A percentile compares a stretch with the other conserved stretches of the same genome.
Evolutionary conservation across 2,113 vertebrate genomes (phyloP).

Genomic region (Neodontobutis hainanensis): DNA sequence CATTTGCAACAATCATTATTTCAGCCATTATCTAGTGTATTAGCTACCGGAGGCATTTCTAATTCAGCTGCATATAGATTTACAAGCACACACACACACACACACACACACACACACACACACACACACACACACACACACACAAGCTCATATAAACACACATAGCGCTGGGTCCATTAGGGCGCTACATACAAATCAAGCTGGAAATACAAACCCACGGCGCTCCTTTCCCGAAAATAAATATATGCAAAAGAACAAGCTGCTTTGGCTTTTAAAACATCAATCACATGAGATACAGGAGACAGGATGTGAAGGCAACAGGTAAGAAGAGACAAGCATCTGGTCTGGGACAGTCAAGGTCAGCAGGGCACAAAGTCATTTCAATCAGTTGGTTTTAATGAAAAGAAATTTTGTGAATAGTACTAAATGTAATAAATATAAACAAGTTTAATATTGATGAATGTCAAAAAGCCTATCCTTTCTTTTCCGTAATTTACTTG

Average conservation of each 20-base stretch:
- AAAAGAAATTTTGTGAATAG: no score
- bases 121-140: conserved; percentile 47
- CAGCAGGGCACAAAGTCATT: background rate
- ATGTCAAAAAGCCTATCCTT: no score
- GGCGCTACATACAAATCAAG: conserved; percentile 46
- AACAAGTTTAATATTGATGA: no score
- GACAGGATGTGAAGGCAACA: conserved; percentile 39
- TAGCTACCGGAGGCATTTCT: conserved; percentile 66
- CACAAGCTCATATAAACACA: conserved; percentile 24
- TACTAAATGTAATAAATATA: no score
- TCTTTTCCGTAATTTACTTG: no score
- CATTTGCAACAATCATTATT: conserved; percentile 73
- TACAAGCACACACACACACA: conserved; percentile 55
- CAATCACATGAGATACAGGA: conserved; percentile 53
- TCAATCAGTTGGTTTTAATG: no score
- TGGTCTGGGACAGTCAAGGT: conserved; percentile 28
- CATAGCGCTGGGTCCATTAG: conserved; percentile 59
- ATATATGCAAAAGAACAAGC: conserved; percentile 74
- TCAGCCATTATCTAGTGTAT: conserved; percentile 69
- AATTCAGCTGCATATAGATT: conserved; percentile 73
- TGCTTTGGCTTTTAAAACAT: conserved; percentile 69
- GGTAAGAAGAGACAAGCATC: conserved; percentile 43
- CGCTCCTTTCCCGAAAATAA: conserved; percentile 66
- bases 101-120: conserved; percentile 38
- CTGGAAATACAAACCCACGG: conserved; percentile 66